These are phyloP conservation scores for Tenodera sinensis DNA, from an alignment of 2,888 invertebrate species.

Conservation along the genomic window DNA sequence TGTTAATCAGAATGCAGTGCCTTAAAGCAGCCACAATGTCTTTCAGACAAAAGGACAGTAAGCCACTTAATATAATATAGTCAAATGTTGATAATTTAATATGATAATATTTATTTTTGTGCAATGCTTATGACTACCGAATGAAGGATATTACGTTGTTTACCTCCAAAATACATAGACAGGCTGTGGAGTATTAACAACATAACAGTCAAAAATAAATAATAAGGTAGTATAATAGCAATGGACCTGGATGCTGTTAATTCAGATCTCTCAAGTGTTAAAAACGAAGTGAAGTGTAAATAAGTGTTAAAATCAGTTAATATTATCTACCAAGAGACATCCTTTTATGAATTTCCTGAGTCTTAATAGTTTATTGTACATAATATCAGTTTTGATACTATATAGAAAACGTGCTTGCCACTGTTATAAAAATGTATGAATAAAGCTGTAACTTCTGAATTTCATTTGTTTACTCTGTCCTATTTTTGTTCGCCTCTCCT, in stretches of 20 bases:
- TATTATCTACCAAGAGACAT: not conserved
- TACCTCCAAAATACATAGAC: not conserved
- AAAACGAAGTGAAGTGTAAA: not conserved
- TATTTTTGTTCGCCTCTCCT: not conserved
- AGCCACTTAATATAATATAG: not conserved
- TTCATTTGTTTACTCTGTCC: not conserved
- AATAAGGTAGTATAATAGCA: not conserved
- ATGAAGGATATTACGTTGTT: not conserved
- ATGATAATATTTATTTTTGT: not conserved
- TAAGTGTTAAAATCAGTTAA: not conserved
- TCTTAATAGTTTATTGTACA: not conserved
- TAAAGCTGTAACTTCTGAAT: not conserved
- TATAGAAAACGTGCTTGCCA: not conserved
- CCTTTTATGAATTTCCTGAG: not conserved
- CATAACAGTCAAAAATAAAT: not conserved
- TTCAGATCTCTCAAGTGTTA: not conserved
- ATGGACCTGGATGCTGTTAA: not conserved
- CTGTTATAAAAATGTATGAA: not conserved
- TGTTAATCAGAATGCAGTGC: not conserved
- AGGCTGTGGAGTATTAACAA: not conserved
- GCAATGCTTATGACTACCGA: not conserved
- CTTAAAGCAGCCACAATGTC: not conserved
- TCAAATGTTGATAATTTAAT: not conserved
- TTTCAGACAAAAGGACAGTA: not conserved
- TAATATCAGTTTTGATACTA: not conserved